Percentiles rank a stretch among this genome's conserved stretches.
These are phyloP conservation scores for Gobionotothen gibberifrons DNA, from an alignment of 2,797 vertebrate genomes.

Conservation along the genomic window DNA sequence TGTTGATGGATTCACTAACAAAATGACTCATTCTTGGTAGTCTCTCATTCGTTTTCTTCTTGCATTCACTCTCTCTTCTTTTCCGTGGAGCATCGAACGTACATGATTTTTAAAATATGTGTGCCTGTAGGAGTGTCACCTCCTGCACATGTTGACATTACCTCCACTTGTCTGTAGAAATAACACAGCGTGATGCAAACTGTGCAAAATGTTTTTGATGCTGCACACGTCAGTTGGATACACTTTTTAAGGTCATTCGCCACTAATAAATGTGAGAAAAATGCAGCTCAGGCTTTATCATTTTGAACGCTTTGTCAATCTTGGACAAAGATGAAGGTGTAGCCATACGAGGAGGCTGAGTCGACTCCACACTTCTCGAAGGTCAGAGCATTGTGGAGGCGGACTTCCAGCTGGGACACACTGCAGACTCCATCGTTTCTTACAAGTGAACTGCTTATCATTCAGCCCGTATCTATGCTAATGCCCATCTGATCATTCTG, in stretches of 20 bases:
- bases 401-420: slow-evolving; percentile 28
- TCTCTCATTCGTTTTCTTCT: not conserved
- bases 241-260: slow-evolving; percentile 20
- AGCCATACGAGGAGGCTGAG: slow-evolving; percentile 10
- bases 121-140: not conserved
- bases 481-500: slow-evolving; percentile 19
- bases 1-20: slow-evolving; percentile 29
- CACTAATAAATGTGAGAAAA: slow-evolving; percentile 13
- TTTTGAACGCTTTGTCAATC: slow-evolving; percentile 33
- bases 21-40: slow-evolving; percentile 2
- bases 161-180: slow-evolving; percentile 28
- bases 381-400: slow-evolving; percentile 47
- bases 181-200: slow-evolving; percentile 10
- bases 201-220: slow-evolving; percentile 10
- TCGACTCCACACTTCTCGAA: slow-evolving; percentile 41
- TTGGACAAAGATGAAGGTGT: slow-evolving; percentile 27
- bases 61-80: slow-evolving; percentile 5
- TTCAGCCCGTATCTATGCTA: slow-evolving; percentile 11
- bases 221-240: not conserved
- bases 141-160: slow-evolving; percentile 31
- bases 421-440: slow-evolving; percentile 12
- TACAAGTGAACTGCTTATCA: slow-evolving; percentile 7
- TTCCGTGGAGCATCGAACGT: not conserved
- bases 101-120: not conserved
- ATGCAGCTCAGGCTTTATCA: slow-evolving; percentile 14